A percentile compares a stretch with the other conserved stretches of the same genome.
Evolutionary conservation across 1,140 invertebrate species (phyloP).

Genomic region (Wiebesia pumilae): DNA sequence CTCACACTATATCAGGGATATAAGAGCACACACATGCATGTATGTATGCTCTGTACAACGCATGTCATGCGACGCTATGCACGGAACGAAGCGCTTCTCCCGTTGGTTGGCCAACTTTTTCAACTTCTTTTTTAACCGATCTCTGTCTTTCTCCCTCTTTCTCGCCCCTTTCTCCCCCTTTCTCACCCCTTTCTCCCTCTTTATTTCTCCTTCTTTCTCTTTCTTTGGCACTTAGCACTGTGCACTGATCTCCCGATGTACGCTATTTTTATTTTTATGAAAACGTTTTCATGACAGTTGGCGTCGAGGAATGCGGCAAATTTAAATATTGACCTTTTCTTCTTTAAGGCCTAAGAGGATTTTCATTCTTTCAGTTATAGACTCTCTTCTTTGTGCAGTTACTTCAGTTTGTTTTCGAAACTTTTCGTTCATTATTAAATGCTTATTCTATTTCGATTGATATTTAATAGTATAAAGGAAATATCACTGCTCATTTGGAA

Average conservation of each 20-base stretch:
- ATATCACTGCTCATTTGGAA: no score
- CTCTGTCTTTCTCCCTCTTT: not conserved
- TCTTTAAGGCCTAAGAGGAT: no score
- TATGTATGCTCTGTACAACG: not conserved
- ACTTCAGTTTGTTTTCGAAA: no score
- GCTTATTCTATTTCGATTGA: no score
- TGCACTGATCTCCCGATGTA: not conserved
- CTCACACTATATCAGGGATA: not conserved
- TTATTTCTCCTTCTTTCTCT: no score
- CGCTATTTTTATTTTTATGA: slow-evolving; percentile 21
- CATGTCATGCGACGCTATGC: slow-evolving; percentile 22
- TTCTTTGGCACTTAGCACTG: not conserved
- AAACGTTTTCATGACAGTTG: not conserved
- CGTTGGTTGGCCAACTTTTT: slow-evolving; percentile 27
- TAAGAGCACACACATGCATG: not conserved
- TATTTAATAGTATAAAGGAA: no score
- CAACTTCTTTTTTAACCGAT: slow-evolving; percentile 7
- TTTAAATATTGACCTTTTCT: not conserved
- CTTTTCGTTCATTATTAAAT: no score
- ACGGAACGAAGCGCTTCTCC: slow-evolving; percentile 6
- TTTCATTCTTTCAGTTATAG: not conserved
- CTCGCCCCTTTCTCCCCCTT: not conserved
- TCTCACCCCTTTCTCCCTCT: not conserved
- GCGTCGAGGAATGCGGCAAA: not conserved
- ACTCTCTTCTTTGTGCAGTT: no score